Base-by-base conservation (phyloP, 2,113 vertebrate genomes). In the Alethe diademata region DNA sequence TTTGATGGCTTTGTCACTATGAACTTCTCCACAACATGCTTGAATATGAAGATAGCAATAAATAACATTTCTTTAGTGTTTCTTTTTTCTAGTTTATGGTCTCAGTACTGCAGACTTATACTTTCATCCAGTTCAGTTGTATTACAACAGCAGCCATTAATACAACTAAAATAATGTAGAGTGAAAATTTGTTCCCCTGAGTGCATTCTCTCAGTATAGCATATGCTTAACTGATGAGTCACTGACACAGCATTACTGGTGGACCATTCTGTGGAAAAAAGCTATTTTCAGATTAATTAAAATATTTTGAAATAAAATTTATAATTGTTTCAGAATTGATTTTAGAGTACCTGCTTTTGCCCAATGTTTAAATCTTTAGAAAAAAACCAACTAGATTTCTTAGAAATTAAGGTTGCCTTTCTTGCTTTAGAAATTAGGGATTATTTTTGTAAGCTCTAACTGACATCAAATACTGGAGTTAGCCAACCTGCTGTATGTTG, bases 281-380 rank as follows among this genome's bases (percentile, higher is more conserved):
- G 4, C 36, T 92, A 31, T 85, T 93, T 95, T 84, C 18, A 48
- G 43, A 79, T 76, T 91, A 93, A 73, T 72, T 36, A 69, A 90
- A 93, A 15, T 76, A 92, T 82, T 88, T 90, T 74, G 9, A 90
- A 91, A 91, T 84, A 43, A 92, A 62, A 50, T 74, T 86, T 18
- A 38, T 40, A 40, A 45, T 42, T 58, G 25, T 47, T 56, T 90
- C 26, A 25, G 5, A 54, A 38, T 45, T 50, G 16, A 85, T 79
- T 73, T 87, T 72, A 76, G 81, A 67, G 54, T 65, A 66, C 28
- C 18, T 95, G 16, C 33, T 88, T 92, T 72, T 54, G 12, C n/a
- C 9, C 19, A 36, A 1, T n/a, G 4, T 33, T 50, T 9, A 67
- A 74, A 74, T 64, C 14, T 86, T 38, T 24, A 36, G 22, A 94